Evolutionary conservation across 92 coral and sea anemone species (phyloP).

Genomic region (Actinostola sp.): DNA sequence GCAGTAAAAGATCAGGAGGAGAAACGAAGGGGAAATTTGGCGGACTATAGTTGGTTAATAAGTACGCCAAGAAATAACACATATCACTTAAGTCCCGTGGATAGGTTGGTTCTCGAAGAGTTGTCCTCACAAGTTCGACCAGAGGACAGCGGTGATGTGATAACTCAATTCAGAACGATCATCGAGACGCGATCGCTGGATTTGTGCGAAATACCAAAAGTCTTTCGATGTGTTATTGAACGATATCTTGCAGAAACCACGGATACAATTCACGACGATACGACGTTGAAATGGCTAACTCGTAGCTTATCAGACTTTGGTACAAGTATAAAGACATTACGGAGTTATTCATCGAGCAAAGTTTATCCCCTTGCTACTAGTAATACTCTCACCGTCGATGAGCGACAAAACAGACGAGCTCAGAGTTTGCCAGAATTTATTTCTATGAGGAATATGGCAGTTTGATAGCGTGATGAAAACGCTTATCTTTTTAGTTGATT

Average conservation of each 20-base stretch:
- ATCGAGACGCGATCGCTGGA: conserved; percentile 65
- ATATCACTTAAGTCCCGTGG: conserved; percentile 67
- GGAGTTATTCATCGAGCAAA: conserved; percentile 74
- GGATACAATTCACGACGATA: conserved; percentile 29
- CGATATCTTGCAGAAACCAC: conserved; percentile 64
- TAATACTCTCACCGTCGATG: conserved; percentile 43
- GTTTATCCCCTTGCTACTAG: conserved; percentile 71
- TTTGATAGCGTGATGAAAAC: conserved; percentile 15
- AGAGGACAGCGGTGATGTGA: conserved; percentile 69
- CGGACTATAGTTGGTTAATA: conserved; percentile 84
- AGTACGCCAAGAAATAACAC: conserved; percentile 50
- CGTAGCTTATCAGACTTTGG: conserved; percentile 74
- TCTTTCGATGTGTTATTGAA: conserved; percentile 74
- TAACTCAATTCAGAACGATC: conserved; percentile 65
- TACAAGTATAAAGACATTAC: conserved; percentile 54
- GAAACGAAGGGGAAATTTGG: conserved; percentile 58
- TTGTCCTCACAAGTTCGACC: conserved; percentile 80
- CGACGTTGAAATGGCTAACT: conserved; percentile 70
- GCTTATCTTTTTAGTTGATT: background rate
- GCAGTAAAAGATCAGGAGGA: conserved; percentile 65
- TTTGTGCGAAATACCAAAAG: conserved; percentile 53
- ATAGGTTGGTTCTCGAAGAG: conserved; percentile 78
- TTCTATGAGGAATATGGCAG: conserved; percentile 66
- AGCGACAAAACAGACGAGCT: conserved; percentile 62
- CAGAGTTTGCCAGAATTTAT: conserved; percentile 89